phyloP scores from a whole-genome alignment of 2,888 invertebrate species.

The Lathronympha strigana region DNA sequence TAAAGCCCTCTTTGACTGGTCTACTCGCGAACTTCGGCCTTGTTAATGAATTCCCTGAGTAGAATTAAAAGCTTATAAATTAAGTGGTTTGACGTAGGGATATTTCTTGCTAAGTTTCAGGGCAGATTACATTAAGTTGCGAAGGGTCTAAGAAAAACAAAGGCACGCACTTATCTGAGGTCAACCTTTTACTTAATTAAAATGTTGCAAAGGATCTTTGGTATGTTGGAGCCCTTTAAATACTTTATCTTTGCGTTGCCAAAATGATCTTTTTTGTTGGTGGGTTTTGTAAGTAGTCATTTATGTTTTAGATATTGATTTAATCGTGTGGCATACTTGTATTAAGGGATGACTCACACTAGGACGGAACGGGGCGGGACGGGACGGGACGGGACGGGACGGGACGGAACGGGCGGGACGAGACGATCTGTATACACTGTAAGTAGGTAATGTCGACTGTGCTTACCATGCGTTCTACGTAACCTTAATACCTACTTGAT shows the following conservation, averaged over 20 bases:
- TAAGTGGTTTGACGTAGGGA: slow-evolving; percentile 36
- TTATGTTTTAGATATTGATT: background rate
- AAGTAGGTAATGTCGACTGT: too few species aligned
- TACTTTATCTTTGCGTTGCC: slow-evolving; percentile 1
- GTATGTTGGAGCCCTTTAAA: slow-evolving; percentile 8
- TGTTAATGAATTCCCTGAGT: slow-evolving; percentile 34
- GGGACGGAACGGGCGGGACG: too few species aligned
- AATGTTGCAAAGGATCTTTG: slow-evolving; percentile 24
- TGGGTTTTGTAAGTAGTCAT: background rate
- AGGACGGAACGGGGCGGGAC: too few species aligned
- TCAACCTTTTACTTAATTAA: slow-evolving; percentile 36
- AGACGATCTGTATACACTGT: too few species aligned
- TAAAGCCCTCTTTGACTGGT: slow-evolving; percentile 1
- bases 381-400: too few species aligned
- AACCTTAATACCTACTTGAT: too few species aligned
- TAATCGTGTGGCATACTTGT: too few species aligned
- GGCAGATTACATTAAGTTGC: slow-evolving; percentile 35
- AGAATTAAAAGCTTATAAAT: slow-evolving; percentile 41
- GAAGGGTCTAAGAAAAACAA: slow-evolving; percentile 40
- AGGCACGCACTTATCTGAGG: slow-evolving; percentile 34
- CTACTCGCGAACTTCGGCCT: slow-evolving; percentile 9
- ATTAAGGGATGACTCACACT: too few species aligned
- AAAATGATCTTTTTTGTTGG: background rate
- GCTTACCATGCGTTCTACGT: too few species aligned
- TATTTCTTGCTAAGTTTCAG: slow-evolving; percentile 31